Conservation (phyloP, 2,888 invertebrate species). For the Allolobophora icterica region DNA sequence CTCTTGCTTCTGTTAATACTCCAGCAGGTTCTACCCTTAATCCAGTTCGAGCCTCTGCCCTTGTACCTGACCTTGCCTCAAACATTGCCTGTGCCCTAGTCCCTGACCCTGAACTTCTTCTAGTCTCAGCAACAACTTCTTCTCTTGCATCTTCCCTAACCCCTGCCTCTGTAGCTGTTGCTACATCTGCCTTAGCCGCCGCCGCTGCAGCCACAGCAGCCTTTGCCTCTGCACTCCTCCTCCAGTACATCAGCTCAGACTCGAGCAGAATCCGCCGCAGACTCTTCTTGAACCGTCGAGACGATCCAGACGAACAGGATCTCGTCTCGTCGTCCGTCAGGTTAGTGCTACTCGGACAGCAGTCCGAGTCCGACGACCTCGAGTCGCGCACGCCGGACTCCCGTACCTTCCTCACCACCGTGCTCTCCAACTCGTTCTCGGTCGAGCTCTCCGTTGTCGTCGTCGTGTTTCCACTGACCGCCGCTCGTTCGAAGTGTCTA, state of each 20-base stretch:
- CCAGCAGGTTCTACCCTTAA: not conserved
- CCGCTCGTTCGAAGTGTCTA: not conserved
- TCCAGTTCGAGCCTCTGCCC: not conserved
- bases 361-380: slow-evolving; percentile 23
- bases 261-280: slow-evolving; percentile 25
- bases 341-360: not conserved
- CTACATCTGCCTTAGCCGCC: not conserved
- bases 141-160: not conserved
- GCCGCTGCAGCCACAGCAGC: not conserved
- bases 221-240: not conserved
- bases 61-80: not conserved
- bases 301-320: slow-evolving; percentile 23
- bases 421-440: slow-evolving; percentile 24
- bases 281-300: slow-evolving; percentile 17
- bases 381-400: not conserved
- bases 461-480: not conserved
- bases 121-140: not conserved
- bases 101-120: not conserved
- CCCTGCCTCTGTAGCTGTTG: not conserved
- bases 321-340: slow-evolving; percentile 5
- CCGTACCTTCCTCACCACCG: not conserved
- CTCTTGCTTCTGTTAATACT: not conserved
- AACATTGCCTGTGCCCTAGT: not conserved
- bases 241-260: slow-evolving; percentile 29
- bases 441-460: slow-evolving; percentile 33